Base-by-base conservation (phyloP, 1,140 invertebrate genomes). In the Oppia nitens region DNA sequence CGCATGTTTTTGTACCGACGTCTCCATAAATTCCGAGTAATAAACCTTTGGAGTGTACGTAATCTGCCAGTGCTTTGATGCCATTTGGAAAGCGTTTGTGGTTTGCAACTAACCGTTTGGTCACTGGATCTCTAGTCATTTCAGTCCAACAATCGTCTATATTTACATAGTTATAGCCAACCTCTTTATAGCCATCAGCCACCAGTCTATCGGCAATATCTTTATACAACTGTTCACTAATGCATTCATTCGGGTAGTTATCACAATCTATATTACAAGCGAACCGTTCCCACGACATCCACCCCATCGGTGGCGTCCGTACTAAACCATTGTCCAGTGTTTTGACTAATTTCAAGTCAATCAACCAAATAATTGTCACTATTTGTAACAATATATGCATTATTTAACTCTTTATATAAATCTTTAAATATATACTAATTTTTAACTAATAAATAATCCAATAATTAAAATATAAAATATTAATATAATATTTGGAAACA, bases 101-200 rank as follows among this genome's bases (percentile, higher is more conserved):
- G 71, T 96, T 91, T 4, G 92, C 78, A 55, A 89, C 81, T n/a
- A 97, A 77, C 62, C 80, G 76, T 66, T 82, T 21, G 21, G 59
- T 60, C 12, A 25, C 3, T 25, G 47, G 17, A 49, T 68, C 61
- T 55, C 65, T 49, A 23, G 61, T 78, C 63, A 84, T 82, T 63
- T 87, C 85, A 53, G 89, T 72, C 91, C 91, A 97, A 71, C 92
- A 97, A 72, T 97, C 92, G 68, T 97, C 92, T 51, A 96, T 81
- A 69, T 90, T 93, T 55, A 96, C 81, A 68, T 90, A 92, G 68
- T 92, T 81, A 72, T 96, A 97, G 21, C 92, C 92, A 6, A 76
- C 82, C 25, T 81, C 82, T 23, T 83, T 83, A 69, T 91, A 96
- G 4, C 92, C 92, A 68, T 94, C 87, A 12, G 79, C 75, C 1